A percentile compares a stretch with the other conserved stretches of the same genome.
These are phyloP conservation scores for Fukomys damarensis DNA, from an alignment of 2,113 vertebrate species.

Conservation along the genomic window DNA sequence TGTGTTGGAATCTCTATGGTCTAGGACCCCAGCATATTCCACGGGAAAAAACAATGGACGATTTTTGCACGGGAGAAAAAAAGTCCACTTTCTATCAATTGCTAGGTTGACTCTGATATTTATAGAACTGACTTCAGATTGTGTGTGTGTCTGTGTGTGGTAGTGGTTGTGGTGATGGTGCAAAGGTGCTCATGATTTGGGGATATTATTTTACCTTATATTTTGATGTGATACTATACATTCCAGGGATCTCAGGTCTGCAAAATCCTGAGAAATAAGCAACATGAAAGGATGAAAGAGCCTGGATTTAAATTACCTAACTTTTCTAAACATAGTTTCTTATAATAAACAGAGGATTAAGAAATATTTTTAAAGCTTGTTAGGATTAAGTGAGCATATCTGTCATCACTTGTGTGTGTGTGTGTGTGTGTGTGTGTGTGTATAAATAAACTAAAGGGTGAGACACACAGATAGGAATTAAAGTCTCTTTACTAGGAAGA, in stretches of 20 bases:
- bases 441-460: background rate
- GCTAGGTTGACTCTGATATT: background rate
- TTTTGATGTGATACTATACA: background rate
- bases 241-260: background rate
- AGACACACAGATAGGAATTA: background rate
- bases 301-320: background rate
- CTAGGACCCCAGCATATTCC: background rate
- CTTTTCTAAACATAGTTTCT: background rate
- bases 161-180: background rate
- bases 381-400: background rate
- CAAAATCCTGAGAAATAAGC: background rate
- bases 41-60: background rate
- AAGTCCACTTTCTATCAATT: background rate
- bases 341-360: background rate
- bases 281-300: background rate
- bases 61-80: background rate
- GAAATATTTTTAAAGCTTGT: background rate
- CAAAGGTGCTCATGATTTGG: background rate
- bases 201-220: background rate
- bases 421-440: background rate
- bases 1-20: background rate
- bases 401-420: background rate
- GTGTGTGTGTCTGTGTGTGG: background rate
- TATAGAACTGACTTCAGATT: background rate
- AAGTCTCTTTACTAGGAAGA: background rate